These are phyloP conservation scores for Capromys pilorides DNA, from an alignment of 2,797 vertebrate species.

Conservation along the genomic window DNA sequence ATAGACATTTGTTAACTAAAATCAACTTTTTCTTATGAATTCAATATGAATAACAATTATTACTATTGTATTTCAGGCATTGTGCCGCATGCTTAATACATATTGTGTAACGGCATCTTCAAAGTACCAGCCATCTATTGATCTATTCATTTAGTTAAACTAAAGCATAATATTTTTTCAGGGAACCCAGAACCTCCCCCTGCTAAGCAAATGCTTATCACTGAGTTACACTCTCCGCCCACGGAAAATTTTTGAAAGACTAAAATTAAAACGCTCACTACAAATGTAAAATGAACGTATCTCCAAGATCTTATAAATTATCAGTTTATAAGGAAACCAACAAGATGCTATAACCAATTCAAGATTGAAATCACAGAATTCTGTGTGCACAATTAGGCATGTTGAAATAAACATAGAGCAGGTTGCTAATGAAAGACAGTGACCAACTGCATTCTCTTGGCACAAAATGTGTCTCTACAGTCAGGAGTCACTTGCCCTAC, in stretches of 20 bases:
- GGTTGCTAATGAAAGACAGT: background rate
- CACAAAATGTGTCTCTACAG: background rate
- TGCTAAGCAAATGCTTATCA: background rate
- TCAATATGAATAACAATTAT: background rate
- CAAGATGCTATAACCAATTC: background rate
- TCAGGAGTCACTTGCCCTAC: background rate
- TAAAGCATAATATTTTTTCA: background rate
- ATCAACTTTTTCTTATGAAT: background rate
- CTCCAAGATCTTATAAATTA: slow-evolving; percentile 6
- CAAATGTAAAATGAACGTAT: background rate
- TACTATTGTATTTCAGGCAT: background rate
- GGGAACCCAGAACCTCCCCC: background rate
- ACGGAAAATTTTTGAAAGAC: background rate
- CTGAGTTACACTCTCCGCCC: background rate
- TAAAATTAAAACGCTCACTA: background rate
- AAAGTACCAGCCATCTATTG: background rate
- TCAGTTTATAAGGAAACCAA: background rate
- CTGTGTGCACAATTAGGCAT: background rate
- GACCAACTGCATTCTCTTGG: background rate
- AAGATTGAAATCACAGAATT: background rate
- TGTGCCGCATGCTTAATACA: background rate
- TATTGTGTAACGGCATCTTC: background rate
- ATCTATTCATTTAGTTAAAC: background rate
- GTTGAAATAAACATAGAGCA: background rate
- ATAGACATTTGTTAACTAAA: background rate